Base-by-base conservation (phyloP, 2,888 invertebrate species). In the Magallana nippona region DNA sequence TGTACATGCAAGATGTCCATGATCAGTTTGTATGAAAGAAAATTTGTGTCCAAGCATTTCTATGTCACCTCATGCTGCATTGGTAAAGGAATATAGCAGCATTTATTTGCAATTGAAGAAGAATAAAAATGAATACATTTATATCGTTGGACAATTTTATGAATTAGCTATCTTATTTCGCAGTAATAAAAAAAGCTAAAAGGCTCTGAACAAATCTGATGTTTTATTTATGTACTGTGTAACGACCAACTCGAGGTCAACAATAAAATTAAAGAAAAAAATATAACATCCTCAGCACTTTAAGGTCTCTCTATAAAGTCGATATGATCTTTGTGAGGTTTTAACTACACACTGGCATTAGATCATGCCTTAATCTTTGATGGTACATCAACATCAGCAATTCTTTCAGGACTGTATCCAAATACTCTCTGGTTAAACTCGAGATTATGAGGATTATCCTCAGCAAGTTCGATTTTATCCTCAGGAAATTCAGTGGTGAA, bases 401-500 rank as follows among this genome's bases (percentile, higher is more conserved):
- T 71, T 71, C 71, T 71, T 32, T 71, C 71, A 1, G 71, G 71
- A 71, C 32, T 32, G 27, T 22, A 71, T 13, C 71, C 71, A 11
- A 71, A 27, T 32, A 71, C 22, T 71, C 71, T 22, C 71, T 22
- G 19, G 32, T 71, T 19, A 13, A 71, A 32, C 15, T 71, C 71
- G 1, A 19, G 22, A 5, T 22, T 22, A 22, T 71, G 22, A 32
- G 62, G 62, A 27, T 81, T 63, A n/a, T 62, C 55, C 63, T 56
- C 81, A 17, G 60, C 19, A 44, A 63, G 63, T 27, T 32, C 81
- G 15, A 81, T 60, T 19, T 62, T 62, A 44, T 81, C 62, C 44
- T 81, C 62, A 5, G 63, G 55, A 32, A 81, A 55, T 62, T 63
- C 22, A 44, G 44, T 19, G 19, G 81, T 62, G 44, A 81, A 62